Evolutionary conservation across 2,113 vertebrate genomes (phyloP), one percentile per base, ranked within the genome.

Genomic region (Blennius ocellaris): DNA sequence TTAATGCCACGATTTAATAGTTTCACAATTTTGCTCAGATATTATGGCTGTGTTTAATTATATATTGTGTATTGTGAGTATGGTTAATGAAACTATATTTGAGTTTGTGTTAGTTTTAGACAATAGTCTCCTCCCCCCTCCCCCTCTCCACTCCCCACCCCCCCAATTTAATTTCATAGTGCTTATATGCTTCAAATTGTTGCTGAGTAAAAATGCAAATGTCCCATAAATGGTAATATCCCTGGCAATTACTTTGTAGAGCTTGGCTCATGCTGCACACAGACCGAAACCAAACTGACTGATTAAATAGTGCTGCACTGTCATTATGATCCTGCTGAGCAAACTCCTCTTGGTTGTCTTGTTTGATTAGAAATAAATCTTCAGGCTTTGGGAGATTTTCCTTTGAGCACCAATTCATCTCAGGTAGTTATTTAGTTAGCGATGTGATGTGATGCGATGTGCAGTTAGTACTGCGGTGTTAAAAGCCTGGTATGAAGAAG

Each of bases 321-420:
- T 89, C 88, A 86, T 91, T 83, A 89, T 68, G 72, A 83, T 72
- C 56, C 60, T 43, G 55, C 86, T 76, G 75, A 81, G 80, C 80
- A 91, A 86, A 88, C 85, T 89, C 80, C 69, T 92, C 81, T 81
- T 83, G 87, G 65, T 87, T 82, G 76, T 91, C 87, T 84, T 92
- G 89, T 93, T 93, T 92, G 92, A 94, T 93, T 91, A 90, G 83
- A 92, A 94, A 94, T 92, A 92, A 91, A 91, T 89, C 77, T 89
- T 52, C 62, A 74, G 83, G 88, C 88, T 92, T 88, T 83, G 74
- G 71, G 71, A 90, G 90, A 88, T 88, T 92, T 89, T 73, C 70
- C 45, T 69, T 30, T 15, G 73, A 74, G 82, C 61, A 73, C 48
- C 79, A 39, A 69, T 85, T 62, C 36, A 68, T 70, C 62, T 73